Conservation (phyloP, 2,888 invertebrate species). For the Synanthedon myopaeformis region DNA sequence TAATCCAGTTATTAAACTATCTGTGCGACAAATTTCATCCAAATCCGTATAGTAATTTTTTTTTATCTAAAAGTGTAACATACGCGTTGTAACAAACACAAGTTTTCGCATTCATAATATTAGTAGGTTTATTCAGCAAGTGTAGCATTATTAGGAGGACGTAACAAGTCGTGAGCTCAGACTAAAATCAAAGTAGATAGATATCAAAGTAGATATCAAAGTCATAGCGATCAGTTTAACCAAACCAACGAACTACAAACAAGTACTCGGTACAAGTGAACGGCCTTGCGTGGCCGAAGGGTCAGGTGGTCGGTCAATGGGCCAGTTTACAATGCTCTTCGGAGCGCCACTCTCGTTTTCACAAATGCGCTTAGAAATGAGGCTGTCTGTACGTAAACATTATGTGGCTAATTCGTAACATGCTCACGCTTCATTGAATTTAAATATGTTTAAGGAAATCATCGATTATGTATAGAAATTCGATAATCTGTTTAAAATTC, state of each 20-base stretch:
- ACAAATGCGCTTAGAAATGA: constrained; percentile 12
- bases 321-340: constrained; percentile 30
- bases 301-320: constrained; percentile 50
- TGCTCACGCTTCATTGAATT: not conserved
- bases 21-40: no score
- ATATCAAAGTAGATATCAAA: no score
- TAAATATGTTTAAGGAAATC: not conserved
- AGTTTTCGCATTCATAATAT: no score
- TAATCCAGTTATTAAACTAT: no score
- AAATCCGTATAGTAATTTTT: no score
- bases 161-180: not conserved
- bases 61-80: no score
- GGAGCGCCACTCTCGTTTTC: constrained; percentile 37
- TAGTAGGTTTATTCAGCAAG: not conserved
- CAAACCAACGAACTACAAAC: not conserved
- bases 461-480: not conserved
- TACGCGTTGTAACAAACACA: no score
- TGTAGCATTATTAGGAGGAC: not conserved
- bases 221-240: not conserved
- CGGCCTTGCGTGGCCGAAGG: constrained; percentile 44
- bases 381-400: not conserved
- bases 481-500: no score
- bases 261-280: constrained; percentile 18
- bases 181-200: no score
- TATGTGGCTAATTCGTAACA: not conserved